Evolutionary conservation across 2,797 vertebrate species (phyloP), one percentile per base, ranked within the genome.

Genomic region (Centroberyx gerrardi): DNA sequence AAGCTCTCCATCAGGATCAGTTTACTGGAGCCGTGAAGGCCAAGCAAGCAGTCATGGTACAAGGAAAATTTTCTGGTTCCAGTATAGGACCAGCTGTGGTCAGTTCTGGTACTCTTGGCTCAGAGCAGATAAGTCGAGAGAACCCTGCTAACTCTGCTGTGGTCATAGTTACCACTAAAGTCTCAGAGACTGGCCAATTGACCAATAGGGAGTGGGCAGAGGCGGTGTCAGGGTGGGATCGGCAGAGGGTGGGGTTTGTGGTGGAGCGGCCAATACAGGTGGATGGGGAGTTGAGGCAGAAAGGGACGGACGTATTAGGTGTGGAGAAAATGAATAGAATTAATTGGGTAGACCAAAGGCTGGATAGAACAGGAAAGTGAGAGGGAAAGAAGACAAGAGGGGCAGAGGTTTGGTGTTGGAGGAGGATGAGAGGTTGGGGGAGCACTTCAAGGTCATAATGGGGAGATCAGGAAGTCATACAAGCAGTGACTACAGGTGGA

Each of bases 1-100:
- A 78, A 71, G 28, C 29, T 17, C 55, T 74, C 76, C 14, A 12
- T 64, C 68, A 0, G 7, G 61, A 17, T 74, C 74, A 66, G 53
- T 79, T 84, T 48, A 51, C 46, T 38, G 48, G 27, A 61, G 38
- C 33, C 55, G 55, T 14, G 2, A 58, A 13, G 33, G 40, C 18
- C 1, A 8, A 48, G 1, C 3, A 40, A 59, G 40, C 36, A 14
- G 44, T 48, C 17, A 48, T 48, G 12, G 33, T n/a, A 5, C 38
- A 54, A 12, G 14, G 12, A 28, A 9, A 51, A 0, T 22, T 55
- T 28, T 51, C 38, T 36, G 29, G 4, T 17, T 0, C 4, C 10
- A 22, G 22, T n/a, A 8, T 13, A 10, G 22, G 14, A 29, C 29
- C n/a, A 8, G 53, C n/a, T 1, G 2, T 12, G 14, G 17, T 33